Evolutionary conservation across 1,140 invertebrate species (phyloP), one percentile per base, ranked within the genome.

Genomic region (Aleiodes sp.): DNA sequence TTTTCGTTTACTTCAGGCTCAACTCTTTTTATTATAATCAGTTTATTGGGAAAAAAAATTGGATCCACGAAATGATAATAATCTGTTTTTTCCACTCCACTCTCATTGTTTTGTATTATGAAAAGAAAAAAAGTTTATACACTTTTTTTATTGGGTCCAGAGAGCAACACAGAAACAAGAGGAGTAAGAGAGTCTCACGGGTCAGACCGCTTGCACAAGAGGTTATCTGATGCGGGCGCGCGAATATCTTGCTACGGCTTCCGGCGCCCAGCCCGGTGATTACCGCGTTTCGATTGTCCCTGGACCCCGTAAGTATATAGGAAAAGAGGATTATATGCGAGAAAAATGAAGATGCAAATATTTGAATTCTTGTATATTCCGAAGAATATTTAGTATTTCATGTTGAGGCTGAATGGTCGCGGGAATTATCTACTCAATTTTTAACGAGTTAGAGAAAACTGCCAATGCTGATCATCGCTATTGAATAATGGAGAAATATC

Each of bases 211-310:
- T 66, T 52, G 66, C 33, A 75, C 74, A 33, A 2, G 61, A 74
- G 73, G 75, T 82, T 84, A 84, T 84, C 82, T 83, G 82, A 84
- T 84, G 78, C 74, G 80, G 81, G 76, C 76, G 80, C 79, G 82
- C 82, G 82, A 84, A 82, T 82, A 82, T 82, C 80, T 81, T 77
- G 46, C 65, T 72, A 72, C 76, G 75, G 79, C 79, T 84, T 82
- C 81, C 81, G 81, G 81, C 80, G 78, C 80, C 79, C 80, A 78
- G 76, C 73, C 78, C 73, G 26, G 77, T 81, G 81, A 81, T 83
- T 82, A 84, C 80, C 73, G 73, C 76, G 77, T 81, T n/a, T n/a
- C 80, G 79, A 82, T 82, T 80, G 81, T 82, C 79, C 82, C 19
- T 12, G 39, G 75, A 82, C 80, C 78, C 79, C 77, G 75, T 78